phyloP scores from a whole-genome alignment of 1,140 invertebrate species.

The Drosophila jambulina region DNA sequence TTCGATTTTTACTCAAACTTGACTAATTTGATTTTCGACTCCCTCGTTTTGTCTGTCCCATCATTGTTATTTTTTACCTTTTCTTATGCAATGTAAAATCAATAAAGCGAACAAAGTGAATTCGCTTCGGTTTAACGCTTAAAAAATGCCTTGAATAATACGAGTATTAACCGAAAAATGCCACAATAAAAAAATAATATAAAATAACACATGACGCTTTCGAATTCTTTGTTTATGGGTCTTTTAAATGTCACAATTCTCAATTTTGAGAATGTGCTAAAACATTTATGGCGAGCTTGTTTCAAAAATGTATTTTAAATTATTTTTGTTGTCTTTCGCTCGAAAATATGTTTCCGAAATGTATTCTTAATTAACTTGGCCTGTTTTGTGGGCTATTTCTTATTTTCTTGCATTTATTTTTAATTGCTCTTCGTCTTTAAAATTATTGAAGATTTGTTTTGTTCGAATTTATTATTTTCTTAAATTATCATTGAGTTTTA shows the following conservation, averaged over 20 bases:
- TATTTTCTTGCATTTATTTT: conserved; percentile 1
- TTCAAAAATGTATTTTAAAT: conserved; percentile 44
- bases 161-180: conserved; percentile 10
- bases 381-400: conserved; percentile 11
- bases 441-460: background rate
- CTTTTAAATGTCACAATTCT: conserved; percentile 53
- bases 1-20: conserved; percentile 45
- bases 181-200: background rate
- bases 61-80: conserved; percentile 11
- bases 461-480: background rate
- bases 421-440: conserved; percentile 2
- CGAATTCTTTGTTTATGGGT: conserved; percentile 36
- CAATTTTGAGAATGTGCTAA: conserved; percentile 41
- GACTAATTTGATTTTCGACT: conserved; percentile 44
- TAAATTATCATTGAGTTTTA: background rate
- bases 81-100: conserved; percentile 76
- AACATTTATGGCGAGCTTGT: conserved; percentile 39
- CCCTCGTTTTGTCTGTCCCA: conserved; percentile 11
- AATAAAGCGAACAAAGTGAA: conserved; percentile 64
- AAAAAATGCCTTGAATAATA: conserved; percentile 21
- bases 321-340: conserved; percentile 7
- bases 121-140: conserved; percentile 20
- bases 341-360: conserved; percentile 12
- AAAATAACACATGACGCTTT: conserved; percentile 4
- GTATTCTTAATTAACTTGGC: conserved; percentile 15